Evolutionary conservation across 1,140 invertebrate genomes (phyloP).

Genomic region (Microplitis mediator): DNA sequence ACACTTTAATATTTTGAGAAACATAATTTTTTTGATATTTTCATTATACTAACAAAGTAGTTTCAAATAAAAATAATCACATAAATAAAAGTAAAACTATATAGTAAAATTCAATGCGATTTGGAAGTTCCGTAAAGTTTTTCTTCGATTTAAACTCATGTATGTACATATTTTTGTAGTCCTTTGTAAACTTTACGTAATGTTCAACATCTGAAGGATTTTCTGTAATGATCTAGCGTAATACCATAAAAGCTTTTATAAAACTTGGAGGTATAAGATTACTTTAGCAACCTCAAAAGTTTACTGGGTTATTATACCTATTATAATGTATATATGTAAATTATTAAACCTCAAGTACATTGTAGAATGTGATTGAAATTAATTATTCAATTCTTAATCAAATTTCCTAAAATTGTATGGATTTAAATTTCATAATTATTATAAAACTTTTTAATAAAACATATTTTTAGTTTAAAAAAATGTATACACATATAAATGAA

Average conservation of each 20-base stretch:
- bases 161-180: background rate
- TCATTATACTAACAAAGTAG: background rate
- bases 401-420: too few relatives aligned
- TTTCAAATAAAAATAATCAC: background rate
- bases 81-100: background rate
- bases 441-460: too few relatives aligned
- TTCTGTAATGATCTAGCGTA: background rate
- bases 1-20: too few relatives aligned
- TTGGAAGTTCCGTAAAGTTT: background rate
- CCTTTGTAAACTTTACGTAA: conserved; percentile 10
- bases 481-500: too few relatives aligned
- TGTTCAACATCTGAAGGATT: background rate
- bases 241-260: background rate
- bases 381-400: too few relatives aligned
- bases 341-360: too few relatives aligned
- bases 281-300: background rate
- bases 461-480: too few relatives aligned
- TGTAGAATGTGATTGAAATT: too few relatives aligned
- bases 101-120: background rate
- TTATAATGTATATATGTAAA: too few relatives aligned
- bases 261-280: background rate
- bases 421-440: too few relatives aligned
- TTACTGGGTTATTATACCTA: background rate
- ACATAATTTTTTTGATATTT: background rate
- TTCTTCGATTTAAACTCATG: background rate